Evolutionary conservation across 2,888 invertebrate genomes (phyloP).

Genomic region (Molanna angustata): DNA sequence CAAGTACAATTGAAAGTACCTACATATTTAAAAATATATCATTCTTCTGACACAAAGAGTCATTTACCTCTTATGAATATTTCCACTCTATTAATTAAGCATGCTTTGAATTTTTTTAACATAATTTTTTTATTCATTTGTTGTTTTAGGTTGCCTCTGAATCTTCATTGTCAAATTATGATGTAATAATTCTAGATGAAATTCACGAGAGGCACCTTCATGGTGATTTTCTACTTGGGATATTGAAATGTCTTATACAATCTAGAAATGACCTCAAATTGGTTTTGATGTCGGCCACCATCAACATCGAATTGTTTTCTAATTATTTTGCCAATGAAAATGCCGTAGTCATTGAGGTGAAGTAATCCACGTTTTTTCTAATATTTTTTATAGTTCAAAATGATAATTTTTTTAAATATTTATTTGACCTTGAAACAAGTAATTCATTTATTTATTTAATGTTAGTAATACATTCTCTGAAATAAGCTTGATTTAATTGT

Average conservation of each 20-base stretch:
- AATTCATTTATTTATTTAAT: background rate
- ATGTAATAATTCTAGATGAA: slow-evolving; percentile 94
- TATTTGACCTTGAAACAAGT: background rate
- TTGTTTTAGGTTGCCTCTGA: slow-evolving; percentile 74
- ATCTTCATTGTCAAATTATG: slow-evolving; percentile 75
- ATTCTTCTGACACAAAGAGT: too few species aligned
- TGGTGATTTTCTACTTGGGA: slow-evolving; percentile 91
- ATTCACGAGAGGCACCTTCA: slow-evolving; percentile 95
- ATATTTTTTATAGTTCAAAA: slow-evolving; percentile 1
- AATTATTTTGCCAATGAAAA: slow-evolving; percentile 81
- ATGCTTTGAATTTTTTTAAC: too few species aligned
- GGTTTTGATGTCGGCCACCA: slow-evolving; percentile 98
- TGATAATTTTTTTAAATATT: background rate
- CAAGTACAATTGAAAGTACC: too few species aligned
- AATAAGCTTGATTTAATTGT: too few species aligned
- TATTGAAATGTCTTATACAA: slow-evolving; percentile 87
- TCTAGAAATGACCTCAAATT: slow-evolving; percentile 80
- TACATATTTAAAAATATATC: too few species aligned
- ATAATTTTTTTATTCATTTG: background rate
- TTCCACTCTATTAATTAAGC: too few species aligned
- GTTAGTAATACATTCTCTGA: background rate
- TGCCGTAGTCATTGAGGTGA: slow-evolving; percentile 77
- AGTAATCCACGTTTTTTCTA: background rate
- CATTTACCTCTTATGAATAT: too few species aligned
- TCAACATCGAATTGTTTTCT: slow-evolving; percentile 92